Evolutionary conservation across 1,140 invertebrate species (phyloP), one percentile per base, ranked within the genome.

Genomic region (Drosophila elegans): DNA sequence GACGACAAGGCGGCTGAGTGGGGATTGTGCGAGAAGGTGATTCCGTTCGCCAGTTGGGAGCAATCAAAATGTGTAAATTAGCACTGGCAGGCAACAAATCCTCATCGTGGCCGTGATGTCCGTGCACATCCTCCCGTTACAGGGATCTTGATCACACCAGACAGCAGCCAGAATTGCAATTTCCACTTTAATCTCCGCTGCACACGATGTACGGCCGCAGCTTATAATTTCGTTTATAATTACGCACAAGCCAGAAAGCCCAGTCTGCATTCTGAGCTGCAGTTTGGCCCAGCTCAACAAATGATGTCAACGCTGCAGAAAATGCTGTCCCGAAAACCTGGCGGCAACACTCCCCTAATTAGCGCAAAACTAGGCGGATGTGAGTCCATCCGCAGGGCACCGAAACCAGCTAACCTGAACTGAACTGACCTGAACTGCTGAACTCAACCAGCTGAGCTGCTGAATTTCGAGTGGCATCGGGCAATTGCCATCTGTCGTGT

Each of bases 141-240:
- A 55, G 13, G 48, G 48, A 68, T 68, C 67, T 55, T 68, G 67
- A 71, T 68, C 63, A 55, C n/a, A 32, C n/a, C 67, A 55, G 42
- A 56, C 63, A 32, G 62, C 66, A 29, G 39, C 27, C 48, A 25
- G 64, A 85, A 85, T 86, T 73, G 80, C 74, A 90, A 89, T 89
- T 84, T 89, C 85, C 84, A 80, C 63, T 74, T 89, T 80, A 89
- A 90, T 89, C 80, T 90, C 80, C 85, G 85, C 60, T 74, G 54
- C 53, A 59, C 55, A 46, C 61, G 29, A 11, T 10, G 25, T 21
- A n/a, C 12, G 61, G 62, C 66, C 84, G 59, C 84, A 89, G 84
- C 80, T 89, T 84, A 89, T 90, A 84, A 90, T 89, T 89, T 80
- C 80, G 85, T 75, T 89, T 90, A 89, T 89, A 89, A 89, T 89